phyloP scores from a whole-genome alignment of 2,888 invertebrate species.

The Diarsia dahlii region DNA sequence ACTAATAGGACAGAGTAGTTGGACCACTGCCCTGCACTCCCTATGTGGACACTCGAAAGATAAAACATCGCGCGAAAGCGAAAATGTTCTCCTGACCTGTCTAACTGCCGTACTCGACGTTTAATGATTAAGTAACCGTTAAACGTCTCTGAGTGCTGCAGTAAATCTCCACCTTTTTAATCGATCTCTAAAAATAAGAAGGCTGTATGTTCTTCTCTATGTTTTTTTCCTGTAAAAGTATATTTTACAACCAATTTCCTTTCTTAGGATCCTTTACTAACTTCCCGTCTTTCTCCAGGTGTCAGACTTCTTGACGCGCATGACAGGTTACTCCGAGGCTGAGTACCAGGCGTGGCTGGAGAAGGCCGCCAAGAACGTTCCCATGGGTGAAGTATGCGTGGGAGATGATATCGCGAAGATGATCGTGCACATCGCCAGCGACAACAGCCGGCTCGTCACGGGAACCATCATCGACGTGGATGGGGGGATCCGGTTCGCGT shows the following conservation, averaged over 20 bases:
- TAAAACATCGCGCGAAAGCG: no score
- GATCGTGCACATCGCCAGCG: constrained; percentile 96
- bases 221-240: not conserved
- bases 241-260: not conserved
- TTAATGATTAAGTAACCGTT: no score
- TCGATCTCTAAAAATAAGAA: not conserved
- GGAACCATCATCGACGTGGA: constrained; percentile 88
- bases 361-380: constrained; percentile 41
- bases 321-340: constrained; percentile 60
- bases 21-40: no score
- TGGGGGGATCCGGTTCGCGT: constrained; percentile 61
- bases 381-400: constrained; percentile 66
- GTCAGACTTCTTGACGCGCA: constrained; percentile 61
- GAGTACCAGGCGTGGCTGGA: constrained; percentile 65
- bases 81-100: no score
- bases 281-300: constrained; percentile 33
- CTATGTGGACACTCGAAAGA: no score
- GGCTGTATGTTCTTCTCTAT: not conserved
- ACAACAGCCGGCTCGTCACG: constrained; percentile 95
- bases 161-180: not conserved
- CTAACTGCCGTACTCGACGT: no score
- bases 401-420: constrained; percentile 94
- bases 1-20: no score
- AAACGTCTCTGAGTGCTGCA: no score
- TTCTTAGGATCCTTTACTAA: not conserved